Base-by-base conservation (phyloP, 2,888 invertebrate genomes). In the Sphaeridia pumilis region DNA sequence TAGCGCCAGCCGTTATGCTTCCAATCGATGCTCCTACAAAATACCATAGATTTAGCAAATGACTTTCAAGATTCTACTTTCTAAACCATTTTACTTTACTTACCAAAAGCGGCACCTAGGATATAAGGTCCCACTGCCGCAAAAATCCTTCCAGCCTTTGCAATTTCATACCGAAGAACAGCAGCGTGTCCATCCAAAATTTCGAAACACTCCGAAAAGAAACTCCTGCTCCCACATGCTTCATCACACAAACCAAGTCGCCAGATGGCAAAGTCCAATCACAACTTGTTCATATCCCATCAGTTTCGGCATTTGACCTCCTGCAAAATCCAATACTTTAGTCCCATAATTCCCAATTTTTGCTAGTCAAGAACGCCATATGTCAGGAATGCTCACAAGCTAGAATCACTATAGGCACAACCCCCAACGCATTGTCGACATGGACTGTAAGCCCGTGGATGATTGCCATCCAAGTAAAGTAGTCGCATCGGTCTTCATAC, bases 401-500 rank as follows among this genome's bases (percentile, higher is more conserved):
- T 12, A 38, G 7, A 5, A 38, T 14, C 12, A 38, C 12, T 5
- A 38, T 7, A 7, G 38, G 38, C 7, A 17, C 38, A 5, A 17
- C 38, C 20, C 38, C 38, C 12, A 38, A 17, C 17, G 17, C 38
- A 17, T 38, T 38, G 20, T 38, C 50, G 2, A 41, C 14, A n/a
- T 24, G 4, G 3, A 42, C 27, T 4, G 24, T 2, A 10, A 34
- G 24, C 20, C 50, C 50, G 22, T 50, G 44, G 7, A 35, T 17
- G 1, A 44, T 2, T 27, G 31, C 44, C 26, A 50, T 49, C 24
- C 49, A 49, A 2, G 21, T 21, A 17, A 22, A 22, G 3, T 34
- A 26, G 2, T 28, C 50, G n/a, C 50, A 50, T n/a, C n/a, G 21
- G 17, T 50, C 21, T 4, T 41, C 49, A 3, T 7, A 14, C n/a